A percentile compares a stretch with the other conserved stretches of the same genome.
Evolutionary conservation across 2,888 invertebrate species (phyloP).

Genomic region (Gymnosoma rotundatum): DNA sequence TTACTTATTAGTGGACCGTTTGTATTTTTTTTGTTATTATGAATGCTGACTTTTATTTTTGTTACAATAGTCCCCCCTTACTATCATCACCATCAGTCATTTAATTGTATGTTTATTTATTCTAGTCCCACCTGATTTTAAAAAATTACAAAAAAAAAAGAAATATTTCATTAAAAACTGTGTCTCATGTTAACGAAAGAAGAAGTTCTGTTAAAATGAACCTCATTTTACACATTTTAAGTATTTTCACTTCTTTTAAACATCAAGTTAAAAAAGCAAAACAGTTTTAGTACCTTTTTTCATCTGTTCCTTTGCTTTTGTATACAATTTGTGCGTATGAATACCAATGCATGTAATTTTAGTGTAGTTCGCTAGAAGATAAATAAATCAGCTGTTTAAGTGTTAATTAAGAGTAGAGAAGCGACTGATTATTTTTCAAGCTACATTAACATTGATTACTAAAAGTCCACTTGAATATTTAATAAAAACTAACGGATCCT

Average conservation of each 20-base stretch:
- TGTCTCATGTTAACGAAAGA: conserved; percentile 7
- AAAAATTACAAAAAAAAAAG: background rate
- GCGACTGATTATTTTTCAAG: too few relatives aligned
- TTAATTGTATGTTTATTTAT: background rate
- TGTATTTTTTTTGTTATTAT: conserved; percentile 14
- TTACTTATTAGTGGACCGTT: conserved; percentile 70
- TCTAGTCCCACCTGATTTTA: conserved; percentile 9
- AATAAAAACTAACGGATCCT: too few relatives aligned
- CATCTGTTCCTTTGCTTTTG: background rate
- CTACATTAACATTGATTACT: too few relatives aligned
- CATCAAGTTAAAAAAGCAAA: background rate
- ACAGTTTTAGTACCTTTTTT: conserved; percentile 4
- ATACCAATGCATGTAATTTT: background rate
- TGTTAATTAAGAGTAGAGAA: too few relatives aligned
- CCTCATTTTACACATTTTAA: background rate
- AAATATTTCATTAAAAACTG: background rate
- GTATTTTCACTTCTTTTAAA: background rate
- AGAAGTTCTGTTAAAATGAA: background rate
- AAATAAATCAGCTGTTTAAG: too few relatives aligned
- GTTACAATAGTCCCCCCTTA: background rate
- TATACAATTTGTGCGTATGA: background rate
- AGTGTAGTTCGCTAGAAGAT: background rate
- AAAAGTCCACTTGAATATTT: too few relatives aligned
- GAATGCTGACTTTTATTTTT: conserved; percentile 31
- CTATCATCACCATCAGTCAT: background rate